Base-by-base conservation (phyloP, 2,888 invertebrate species). In the Epinotia brunnichana region DNA sequence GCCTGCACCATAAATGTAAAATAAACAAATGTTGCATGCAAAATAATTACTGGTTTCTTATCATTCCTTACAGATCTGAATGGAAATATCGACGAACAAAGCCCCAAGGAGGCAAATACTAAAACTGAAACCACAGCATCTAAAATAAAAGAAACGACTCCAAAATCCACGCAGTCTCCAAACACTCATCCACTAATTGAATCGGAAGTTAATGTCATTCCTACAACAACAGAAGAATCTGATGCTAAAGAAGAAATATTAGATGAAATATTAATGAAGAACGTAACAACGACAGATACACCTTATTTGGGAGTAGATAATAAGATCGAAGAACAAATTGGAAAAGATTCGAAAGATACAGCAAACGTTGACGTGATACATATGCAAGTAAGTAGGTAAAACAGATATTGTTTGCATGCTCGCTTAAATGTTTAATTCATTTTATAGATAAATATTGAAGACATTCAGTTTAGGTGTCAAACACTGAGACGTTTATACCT, bases 1-100 rank as follows among this genome's bases (percentile, higher is more conserved):
- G 44, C 44, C 48, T 48, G 48, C 48, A n/a, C 2, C 15, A 7
- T 7, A n/a, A 48, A 48, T 48, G 15, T n/a, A n/a, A n/a, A n/a
- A n/a, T n/a, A n/a, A n/a, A n/a, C n/a, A n/a, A n/a, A n/a, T n/a
- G n/a, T 15, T 13, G n/a, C n/a, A 15, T 15, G 15, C 41, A 41
- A 41, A 41, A 44, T 15, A 48, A 48, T 48, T 9, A 53, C 10
- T 2, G 3, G 19, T 19, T 39, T 17, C n/a, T n/a, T 44, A n/a
- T 62, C n/a, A 15, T 3, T 3, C 3, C 63, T 86, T 85, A 15
- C 85, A 91, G 91, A 91, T 80, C 85, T 91, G 51, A 90, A 91
- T 19, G 89, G 87, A 0, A 89, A 87, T n/a, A 85, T 78, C 41
- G 87, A 82, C 64, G 81, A 83, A 54, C 77, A 75, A 70, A 73